These are phyloP conservation scores for Pocillopora grandis DNA, from an alignment of 92 coral and sea anemone genomes.

Conservation along the genomic window DNA sequence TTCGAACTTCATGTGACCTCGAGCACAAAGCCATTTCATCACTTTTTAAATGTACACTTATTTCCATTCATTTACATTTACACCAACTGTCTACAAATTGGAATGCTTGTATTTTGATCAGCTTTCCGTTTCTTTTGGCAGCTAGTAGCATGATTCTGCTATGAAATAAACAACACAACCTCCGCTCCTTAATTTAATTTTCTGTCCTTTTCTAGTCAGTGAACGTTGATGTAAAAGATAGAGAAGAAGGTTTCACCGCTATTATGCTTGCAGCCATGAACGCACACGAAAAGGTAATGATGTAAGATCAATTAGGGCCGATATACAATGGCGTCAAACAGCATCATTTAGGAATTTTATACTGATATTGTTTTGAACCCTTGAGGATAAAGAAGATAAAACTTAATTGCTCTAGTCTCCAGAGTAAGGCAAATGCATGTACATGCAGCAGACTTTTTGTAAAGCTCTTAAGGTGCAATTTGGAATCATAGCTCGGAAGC, in stretches of 20 bases:
- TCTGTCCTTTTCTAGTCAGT: constrained; percentile 50
- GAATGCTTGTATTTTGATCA: too few species aligned
- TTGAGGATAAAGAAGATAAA: background rate
- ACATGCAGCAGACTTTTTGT: too few species aligned
- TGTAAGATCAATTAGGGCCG: background rate
- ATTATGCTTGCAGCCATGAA: constrained; percentile 72
- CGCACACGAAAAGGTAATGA: constrained; percentile 61
- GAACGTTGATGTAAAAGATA: constrained; percentile 79
- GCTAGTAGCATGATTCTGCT: too few species aligned
- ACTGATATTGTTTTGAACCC: background rate
- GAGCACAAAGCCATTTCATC: too few species aligned
- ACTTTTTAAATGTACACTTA: too few species aligned
- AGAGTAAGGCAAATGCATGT: too few species aligned
- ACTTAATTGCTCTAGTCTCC: background rate
- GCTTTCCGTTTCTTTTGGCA: too few species aligned
- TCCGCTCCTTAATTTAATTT: background rate
- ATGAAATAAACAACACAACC: background rate
- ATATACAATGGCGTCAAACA: background rate
- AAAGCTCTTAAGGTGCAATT: too few species aligned
- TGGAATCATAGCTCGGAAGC: too few species aligned
- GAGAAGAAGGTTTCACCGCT: constrained; percentile 69
- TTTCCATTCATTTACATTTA: too few species aligned
- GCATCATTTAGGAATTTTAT: background rate
- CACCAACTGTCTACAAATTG: too few species aligned
- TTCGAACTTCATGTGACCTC: too few species aligned